A percentile compares a stretch with the other conserved stretches of the same genome.
phyloP scores from a whole-genome alignment of 1,140 invertebrate species.

The Pseudoatta argentina region DNA sequence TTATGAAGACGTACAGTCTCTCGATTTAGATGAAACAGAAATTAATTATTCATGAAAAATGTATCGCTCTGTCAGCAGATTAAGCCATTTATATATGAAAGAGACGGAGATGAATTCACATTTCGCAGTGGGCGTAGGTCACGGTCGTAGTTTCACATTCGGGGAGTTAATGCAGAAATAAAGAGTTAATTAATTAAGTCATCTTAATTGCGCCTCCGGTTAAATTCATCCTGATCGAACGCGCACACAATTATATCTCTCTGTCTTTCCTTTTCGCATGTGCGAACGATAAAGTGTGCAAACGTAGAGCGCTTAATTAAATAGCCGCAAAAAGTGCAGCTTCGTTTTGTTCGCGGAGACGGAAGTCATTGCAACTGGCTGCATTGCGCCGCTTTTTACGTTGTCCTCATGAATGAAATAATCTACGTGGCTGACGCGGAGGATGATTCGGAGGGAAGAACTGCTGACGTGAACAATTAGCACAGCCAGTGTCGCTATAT shows the following conservation, averaged over 20 bases:
- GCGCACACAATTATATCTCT: not conserved
- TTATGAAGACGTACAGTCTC: not conserved
- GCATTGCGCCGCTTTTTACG: constrained; percentile 32
- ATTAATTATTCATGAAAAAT: constrained; percentile 19
- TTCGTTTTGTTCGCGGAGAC: constrained; percentile 29
- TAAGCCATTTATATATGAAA: constrained; percentile 14
- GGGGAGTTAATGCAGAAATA: constrained; percentile 74
- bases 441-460: not conserved
- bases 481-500: constrained; percentile 1
- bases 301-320: constrained; percentile 44
- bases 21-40: not conserved
- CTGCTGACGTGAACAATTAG: constrained; percentile 30
- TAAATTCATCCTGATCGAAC: constrained; percentile 65
- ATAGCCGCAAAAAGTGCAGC: constrained; percentile 9
- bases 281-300: not conserved
- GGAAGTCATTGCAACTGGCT: constrained; percentile 1
- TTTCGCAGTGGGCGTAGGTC: constrained; percentile 72
- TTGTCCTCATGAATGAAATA: constrained; percentile 38
- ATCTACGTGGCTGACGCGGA: not conserved
- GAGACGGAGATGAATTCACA: not conserved
- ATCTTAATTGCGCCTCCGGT: constrained; percentile 77
- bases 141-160: constrained; percentile 69
- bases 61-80: not conserved
- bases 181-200: constrained; percentile 83
- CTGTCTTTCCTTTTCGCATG: constrained; percentile 35